Evolutionary conservation across 2,888 invertebrate species (phyloP), one percentile per base, ranked within the genome.

Genomic region (Habroteleia sp.): DNA sequence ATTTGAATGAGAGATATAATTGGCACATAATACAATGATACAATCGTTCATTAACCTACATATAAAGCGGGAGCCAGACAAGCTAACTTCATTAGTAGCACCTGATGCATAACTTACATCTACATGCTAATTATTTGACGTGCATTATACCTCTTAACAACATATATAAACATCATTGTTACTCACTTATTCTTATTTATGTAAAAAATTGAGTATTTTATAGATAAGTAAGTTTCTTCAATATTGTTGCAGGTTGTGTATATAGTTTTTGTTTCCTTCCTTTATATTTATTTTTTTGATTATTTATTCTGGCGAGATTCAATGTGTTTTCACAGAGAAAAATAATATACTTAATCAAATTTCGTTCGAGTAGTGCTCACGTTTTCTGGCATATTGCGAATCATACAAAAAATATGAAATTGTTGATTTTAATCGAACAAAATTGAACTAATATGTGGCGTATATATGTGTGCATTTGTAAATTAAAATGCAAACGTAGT

Each of bases 21-120:
- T 56, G 13, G 31, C 17, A 10, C 33, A 44, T 39, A 39, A 48
- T 44, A 29, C 41, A 25, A 58, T 42, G 39, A 42, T n/a, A 46
- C 46, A 63, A 56, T 54, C 54, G 63, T 71, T 71, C 54, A 63
- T 71, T 56, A 62, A 71, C 71, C 54, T 25, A 71, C 33, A 63
- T 54, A 66, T 56, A 66, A 56, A 62, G 44, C 23, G 2, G 31
- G 16, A 54, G 58, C 50, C 63, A 58, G 72, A 65, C 65, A 41
- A 65, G 58, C 58, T 58, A 73, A 73, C 50, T 72, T 72, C 42
- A 29, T 72, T 65, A 65, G 56, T 50, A 35, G 23, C 14, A 35
- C 17, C 48, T 27, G 35, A 48, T 42, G 50, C 48, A 25, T 13
- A 41, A 25, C 46, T 63, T 35, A 46, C 71, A 62, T 42, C 23